Base-by-base conservation (phyloP, 2,888 invertebrate genomes). In the Lepeophtheirus nordmannii region DNA sequence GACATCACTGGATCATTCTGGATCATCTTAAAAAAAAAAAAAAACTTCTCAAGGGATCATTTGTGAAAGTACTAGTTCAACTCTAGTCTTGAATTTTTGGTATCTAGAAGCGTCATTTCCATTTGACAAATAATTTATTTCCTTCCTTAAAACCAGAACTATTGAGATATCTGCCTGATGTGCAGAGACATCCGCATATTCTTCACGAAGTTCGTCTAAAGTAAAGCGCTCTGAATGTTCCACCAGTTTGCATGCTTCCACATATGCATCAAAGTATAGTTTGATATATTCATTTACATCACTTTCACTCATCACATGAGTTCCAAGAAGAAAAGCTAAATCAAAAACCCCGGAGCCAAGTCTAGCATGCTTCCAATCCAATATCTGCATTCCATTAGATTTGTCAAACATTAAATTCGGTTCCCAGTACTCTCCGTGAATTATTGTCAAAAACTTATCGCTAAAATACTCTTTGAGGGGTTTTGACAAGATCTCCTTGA, bases 381-480 rank as follows among this genome's bases (percentile, higher is more conserved):
- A 17, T 14, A 46, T 46, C 8, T 46, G 53, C n/a, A 17, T 14
- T 8, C n/a, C 14, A 17, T 14, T n/a, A 5, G 8, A 46, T 5
- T 46, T 8, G 5, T 46, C 17, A 17, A 46, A 46, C 53, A 46
- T 46, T 14, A 46, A 8, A 46, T 46, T 46, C 1, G 53, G 53
- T 8, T 46, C 53, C 53, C 53, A 46, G 53, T 46, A 46, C 17
- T 46, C 53, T 46, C 53, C 53, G 53, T 46, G 53, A 17, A 46
- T 17, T 14, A 46, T 46, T 14, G 53, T 46, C n/a, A 46, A 8
- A 46, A 46, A 46, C 53, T 46, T 46, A 17, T 46, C 17, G 8
- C 8, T 46, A 17, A n/a, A 17, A n/a, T 14, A 17, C 14, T n/a
- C 14, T 46, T 14, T 14, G 17, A 3, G 14, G 8, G 17, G 53